These are phyloP conservation scores for Acanthochromis polyacanthus DNA, from an alignment of 2,113 vertebrate species.

Conservation along the genomic window DNA sequence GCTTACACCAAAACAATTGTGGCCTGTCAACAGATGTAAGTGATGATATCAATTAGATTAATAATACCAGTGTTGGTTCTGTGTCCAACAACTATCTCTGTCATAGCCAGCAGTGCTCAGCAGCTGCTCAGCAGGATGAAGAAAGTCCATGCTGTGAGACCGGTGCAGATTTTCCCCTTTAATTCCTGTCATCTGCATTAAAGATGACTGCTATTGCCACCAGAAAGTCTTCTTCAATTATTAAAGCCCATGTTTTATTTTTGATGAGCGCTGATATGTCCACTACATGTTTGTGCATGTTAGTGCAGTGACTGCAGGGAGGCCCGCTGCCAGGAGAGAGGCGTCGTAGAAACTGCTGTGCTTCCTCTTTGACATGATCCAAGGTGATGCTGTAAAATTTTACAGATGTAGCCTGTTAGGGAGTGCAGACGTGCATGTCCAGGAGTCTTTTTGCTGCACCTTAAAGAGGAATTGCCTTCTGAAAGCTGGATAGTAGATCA, in stretches of 20 bases:
- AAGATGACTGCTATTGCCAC: constrained; percentile 45
- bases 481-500: neutral
- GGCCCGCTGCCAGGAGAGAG: constrained; percentile 16
- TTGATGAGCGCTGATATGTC: constrained; percentile 71
- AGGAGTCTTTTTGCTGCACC: neutral
- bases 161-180: constrained; percentile 8
- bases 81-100: constrained; percentile 5
- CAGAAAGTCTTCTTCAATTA: constrained; percentile 61
- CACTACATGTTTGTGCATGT: constrained; percentile 39
- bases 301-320: constrained; percentile 20
- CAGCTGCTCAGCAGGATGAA: constrained; percentile 20
- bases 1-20: neutral
- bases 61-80: neutral
- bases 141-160: constrained; percentile 10
- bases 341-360: neutral
- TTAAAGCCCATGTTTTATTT: constrained; percentile 66
- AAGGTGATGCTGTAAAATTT: neutral
- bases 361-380: constrained; percentile 4
- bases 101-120: constrained; percentile 19
- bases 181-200: constrained; percentile 64
- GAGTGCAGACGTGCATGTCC: neutral
- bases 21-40: neutral
- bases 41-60: constrained; percentile 8
- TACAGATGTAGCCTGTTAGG: neutral
- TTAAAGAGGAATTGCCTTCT: neutral